phyloP scores from a whole-genome alignment of 2,113 vertebrate genomes.

The Picathartes gymnocephalus region DNA sequence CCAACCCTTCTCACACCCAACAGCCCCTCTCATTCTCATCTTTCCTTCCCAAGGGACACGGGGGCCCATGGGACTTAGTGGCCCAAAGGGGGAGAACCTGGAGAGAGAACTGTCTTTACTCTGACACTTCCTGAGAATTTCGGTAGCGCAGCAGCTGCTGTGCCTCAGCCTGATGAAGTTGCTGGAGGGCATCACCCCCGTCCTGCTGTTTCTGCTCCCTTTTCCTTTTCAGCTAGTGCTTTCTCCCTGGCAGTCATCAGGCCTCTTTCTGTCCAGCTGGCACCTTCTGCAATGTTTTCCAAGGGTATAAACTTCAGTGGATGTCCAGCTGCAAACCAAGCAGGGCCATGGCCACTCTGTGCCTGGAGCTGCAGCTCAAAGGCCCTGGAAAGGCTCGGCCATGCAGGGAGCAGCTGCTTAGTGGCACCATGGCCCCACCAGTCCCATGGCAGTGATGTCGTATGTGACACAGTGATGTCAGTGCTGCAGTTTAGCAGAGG shows the following conservation, averaged over 20 bases:
- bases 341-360: conserved; percentile 66
- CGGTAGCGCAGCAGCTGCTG: fast-evolving
- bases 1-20: background rate
- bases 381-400: conserved; percentile 50
- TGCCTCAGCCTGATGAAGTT: background rate
- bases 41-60: background rate
- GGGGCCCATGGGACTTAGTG: background rate
- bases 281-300: conserved; percentile 70
- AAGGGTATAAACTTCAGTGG: conserved; percentile 66
- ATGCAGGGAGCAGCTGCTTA: background rate
- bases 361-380: conserved; percentile 63
- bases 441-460: background rate
- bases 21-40: background rate
- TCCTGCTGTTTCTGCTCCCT: background rate
- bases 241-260: background rate
- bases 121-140: background rate
- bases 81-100: background rate
- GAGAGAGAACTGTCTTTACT: background rate
- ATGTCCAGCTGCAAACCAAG: conserved; percentile 70
- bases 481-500: background rate
- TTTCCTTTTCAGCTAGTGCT: background rate
- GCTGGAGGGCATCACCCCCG: fast-evolving
- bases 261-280: conserved; percentile 16
- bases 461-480: fast-evolving
- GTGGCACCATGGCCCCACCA: fast-evolving